Percentiles rank a stretch among this genome's conserved stretches.
Conservation (phyloP, 2,888 invertebrate genomes). For the Deroplatys truncata region DNA sequence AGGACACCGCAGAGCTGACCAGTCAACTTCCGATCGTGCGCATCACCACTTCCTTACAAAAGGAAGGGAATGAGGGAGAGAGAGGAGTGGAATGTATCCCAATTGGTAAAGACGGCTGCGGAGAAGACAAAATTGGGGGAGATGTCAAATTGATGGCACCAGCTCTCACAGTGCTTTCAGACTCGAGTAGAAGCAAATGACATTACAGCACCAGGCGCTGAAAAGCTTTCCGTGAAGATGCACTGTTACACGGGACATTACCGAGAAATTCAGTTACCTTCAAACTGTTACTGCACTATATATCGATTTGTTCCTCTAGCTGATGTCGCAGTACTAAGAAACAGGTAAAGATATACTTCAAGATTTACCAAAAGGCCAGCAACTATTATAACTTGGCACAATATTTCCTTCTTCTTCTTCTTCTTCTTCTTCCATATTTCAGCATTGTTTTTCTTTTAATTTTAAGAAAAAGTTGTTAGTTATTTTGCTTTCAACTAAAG, state of each 20-base stretch:
- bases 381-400: background rate
- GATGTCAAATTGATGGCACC: background rate
- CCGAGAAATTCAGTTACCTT: background rate
- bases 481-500: too few species aligned
- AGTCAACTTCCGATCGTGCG: background rate
- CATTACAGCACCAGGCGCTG: background rate
- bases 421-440: too few species aligned
- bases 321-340: background rate
- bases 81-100: background rate
- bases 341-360: too few species aligned
- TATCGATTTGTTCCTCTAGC: background rate
- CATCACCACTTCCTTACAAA: background rate
- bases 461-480: too few species aligned
- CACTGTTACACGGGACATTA: background rate
- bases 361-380: background rate
- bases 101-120: background rate
- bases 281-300: background rate
- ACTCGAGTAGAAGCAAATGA: background rate
- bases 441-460: too few species aligned
- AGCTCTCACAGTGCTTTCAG: background rate
- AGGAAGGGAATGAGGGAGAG: background rate
- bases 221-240: background rate
- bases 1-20: too few species aligned
- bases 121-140: background rate
- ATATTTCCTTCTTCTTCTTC: background rate